phyloP scores from a whole-genome alignment of 2,113 vertebrate genomes.

The Panurus biarmicus region DNA sequence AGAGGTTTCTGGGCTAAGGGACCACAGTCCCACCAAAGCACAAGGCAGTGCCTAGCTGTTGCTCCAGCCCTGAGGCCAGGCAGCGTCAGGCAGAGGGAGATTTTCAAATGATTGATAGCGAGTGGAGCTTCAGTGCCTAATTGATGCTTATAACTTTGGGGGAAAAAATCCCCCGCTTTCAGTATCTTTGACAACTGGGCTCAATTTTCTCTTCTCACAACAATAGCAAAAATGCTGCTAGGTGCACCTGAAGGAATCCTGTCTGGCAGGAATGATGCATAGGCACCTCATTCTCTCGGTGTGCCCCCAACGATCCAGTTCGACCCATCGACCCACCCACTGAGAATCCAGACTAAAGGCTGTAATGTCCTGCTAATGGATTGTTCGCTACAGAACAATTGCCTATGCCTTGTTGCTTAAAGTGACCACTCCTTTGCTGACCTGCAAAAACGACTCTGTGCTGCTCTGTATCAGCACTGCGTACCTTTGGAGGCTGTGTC shows the following conservation, averaged over 20 bases:
- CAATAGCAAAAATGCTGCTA: neutral
- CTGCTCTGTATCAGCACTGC: neutral
- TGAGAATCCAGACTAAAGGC: neutral
- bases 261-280: neutral
- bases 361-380: neutral
- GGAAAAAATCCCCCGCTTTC: neutral
- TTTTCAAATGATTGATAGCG: neutral
- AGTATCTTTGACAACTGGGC: neutral
- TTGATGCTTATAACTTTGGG: neutral
- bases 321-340: accelerated
- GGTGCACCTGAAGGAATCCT: neutral
- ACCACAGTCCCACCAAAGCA: neutral
- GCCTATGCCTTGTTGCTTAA: neutral
- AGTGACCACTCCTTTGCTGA: neutral
- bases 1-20: neutral
- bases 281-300: neutral
- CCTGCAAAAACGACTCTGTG: neutral
- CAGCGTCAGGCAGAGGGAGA: neutral
- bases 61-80: neutral
- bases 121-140: neutral
- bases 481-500: neutral
- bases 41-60: neutral
- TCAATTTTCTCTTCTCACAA: neutral
- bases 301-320: neutral
- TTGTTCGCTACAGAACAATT: neutral